Evolutionary conservation across 1,140 invertebrate genomes (phyloP), one percentile per base, ranked within the genome.

Genomic region (Acyrthosiphon pisum): DNA sequence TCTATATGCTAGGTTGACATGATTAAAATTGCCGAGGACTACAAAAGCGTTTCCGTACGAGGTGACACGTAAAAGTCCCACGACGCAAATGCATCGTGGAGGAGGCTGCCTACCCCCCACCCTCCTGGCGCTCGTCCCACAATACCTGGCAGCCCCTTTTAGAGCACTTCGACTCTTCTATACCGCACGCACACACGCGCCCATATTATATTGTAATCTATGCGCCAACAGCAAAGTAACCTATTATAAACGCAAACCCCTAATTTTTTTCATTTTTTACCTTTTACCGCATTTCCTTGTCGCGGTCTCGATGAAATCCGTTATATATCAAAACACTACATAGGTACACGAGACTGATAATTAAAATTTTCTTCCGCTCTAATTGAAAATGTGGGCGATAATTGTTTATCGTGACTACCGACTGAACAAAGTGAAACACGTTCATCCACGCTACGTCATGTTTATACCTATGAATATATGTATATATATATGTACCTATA

Each of bases 21-120:
- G 91, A 92, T 92, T 92, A 92, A 92, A 92, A 92, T 92, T 92
- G 46, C 76, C 46, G 68, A 83, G 41, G 68, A 92, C 91, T 92
- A 92, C 91, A 92, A 92, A 92, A 92, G 91, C 76, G 46, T 84
- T 92, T 92, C 81, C 48, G 46, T 50, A 20, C 81, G 81, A 92
- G 46, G 68, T 56, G 76, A 92, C 76, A 92, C 81, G 46, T 83
- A 53, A 84, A 92, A 84, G 46, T 68, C 26, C 89, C 22, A 90
- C 50, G 50, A 68, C 37, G 37, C 26, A 48, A 41, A 89, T 23
- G 48, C 26, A 41, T 48, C 60, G 60, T 87, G 11, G 4, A 87
- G 48, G 1, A 89, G n/a, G 18, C 30, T 35, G 11, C 37, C 37
- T 30, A 3, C 11, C 6, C 44, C 1, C 48, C 1, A 50, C 41